Base-by-base conservation (phyloP, 2,888 invertebrate genomes). In the Yponomeuta malinellus region DNA sequence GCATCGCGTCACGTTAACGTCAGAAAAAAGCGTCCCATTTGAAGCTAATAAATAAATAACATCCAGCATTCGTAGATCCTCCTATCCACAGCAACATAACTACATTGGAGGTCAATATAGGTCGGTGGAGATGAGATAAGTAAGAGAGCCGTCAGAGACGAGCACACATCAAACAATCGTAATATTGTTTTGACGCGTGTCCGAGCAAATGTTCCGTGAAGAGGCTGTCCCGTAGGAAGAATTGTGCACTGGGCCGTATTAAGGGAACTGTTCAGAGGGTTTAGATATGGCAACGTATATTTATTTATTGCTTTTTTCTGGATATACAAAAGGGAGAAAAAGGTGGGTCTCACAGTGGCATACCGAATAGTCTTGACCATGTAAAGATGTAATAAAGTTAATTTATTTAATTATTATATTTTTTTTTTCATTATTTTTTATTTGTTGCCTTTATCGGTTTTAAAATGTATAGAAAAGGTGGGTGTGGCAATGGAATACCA, bases 111-210 rank as follows among this genome's bases (percentile, higher is more conserved):
- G 52, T 59, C 52, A 15, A 3, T 9, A 15, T 3, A 15, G 15
- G 52, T 15, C 12, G 52, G 52, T 15, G 12, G 5, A 15, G 3
- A 59, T 12, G 12, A 59, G 52, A 5, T 15, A 59, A 59, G 52
- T 59, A 59, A 59, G 52, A 59, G 52, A 15, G 52, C 52, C 15
- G 52, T 59, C 52, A 12, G 52, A 59, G 52, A 15, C 12, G 52
- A 59, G 52, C 52, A 15, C 52, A 59, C 15, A 59, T 59, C 52
- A 59, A 59, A 59, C 52, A 59, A 59, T 59, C 52, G 52, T 59
- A 59, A 59, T 59, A 59, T 59, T 59, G 52, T 59, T 59, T 59
- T 59, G 52, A 59, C 52, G 52, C 52, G 52, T 15, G 52, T 59
- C 52, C 52, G 52, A 59, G 52, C 5, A 12, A 59, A 59, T 59